These are phyloP conservation scores for Diploscapter pachys DNA, from an alignment of 1,140 invertebrate species.

Conservation along the genomic window DNA sequence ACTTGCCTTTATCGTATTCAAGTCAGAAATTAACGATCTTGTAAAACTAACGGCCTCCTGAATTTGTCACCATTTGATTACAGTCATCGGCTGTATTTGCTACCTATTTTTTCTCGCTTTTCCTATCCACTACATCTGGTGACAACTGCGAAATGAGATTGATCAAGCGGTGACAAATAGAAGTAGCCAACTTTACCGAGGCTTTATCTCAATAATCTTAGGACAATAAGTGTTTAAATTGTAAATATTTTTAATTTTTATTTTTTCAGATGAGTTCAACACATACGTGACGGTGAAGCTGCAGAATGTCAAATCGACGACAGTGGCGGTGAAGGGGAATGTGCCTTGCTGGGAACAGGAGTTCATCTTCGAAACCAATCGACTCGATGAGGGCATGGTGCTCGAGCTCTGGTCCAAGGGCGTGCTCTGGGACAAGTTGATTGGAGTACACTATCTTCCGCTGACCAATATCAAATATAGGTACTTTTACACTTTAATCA, in stretches of 20 bases:
- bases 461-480: slow-evolving; percentile 28
- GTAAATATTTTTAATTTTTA: too few species aligned
- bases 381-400: slow-evolving; percentile 83
- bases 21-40: too few species aligned
- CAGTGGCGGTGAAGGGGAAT: slow-evolving; percentile 87
- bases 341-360: slow-evolving; percentile 96
- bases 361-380: slow-evolving; percentile 94
- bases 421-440: slow-evolving; percentile 89
- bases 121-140: neutral
- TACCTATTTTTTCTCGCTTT: neutral
- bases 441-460: slow-evolving; percentile 65
- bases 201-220: too few species aligned
- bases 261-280: slow-evolving; percentile 60
- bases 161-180: too few species aligned
- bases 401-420: slow-evolving; percentile 96
- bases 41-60: too few species aligned
- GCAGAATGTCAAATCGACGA: slow-evolving; percentile 96
- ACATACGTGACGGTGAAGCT: slow-evolving; percentile 88
- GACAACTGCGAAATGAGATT: too few species aligned
- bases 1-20: too few species aligned
- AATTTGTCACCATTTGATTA: too few species aligned
- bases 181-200: too few species aligned
- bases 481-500: neutral
- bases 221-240: too few species aligned
- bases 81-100: too few species aligned